Conservation (phyloP, 2,888 invertebrate genomes). For the Drosophila vallismaia region DNA sequence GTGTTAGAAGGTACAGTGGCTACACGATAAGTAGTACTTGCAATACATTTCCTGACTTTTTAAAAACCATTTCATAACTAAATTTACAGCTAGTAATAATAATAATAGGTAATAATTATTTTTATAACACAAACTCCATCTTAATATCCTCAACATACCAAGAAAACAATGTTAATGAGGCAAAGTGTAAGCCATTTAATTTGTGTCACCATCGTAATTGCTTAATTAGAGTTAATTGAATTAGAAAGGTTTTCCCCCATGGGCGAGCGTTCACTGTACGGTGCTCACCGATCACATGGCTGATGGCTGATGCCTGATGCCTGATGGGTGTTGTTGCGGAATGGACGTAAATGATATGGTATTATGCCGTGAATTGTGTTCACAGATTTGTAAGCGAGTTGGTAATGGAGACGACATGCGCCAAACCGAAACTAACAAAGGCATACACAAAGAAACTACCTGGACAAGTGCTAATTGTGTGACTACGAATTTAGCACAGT, state of each 20-base stretch:
- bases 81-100: neutral
- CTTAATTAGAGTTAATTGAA: constrained; percentile 2
- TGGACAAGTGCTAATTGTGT: constrained; percentile 66
- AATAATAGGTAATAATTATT: neutral
- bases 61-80: neutral
- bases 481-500: constrained; percentile 51
- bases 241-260: constrained; percentile 1
- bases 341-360: neutral
- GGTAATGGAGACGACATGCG: constrained; percentile 48
- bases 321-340: neutral
- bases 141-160: neutral
- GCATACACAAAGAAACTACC: neutral
- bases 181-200: neutral
- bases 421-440: constrained; percentile 18
- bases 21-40: too few relatives aligned
- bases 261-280: constrained; percentile 14
- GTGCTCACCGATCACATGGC: constrained; percentile 9
- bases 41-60: too few relatives aligned
- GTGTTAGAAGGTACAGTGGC: neutral
- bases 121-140: neutral
- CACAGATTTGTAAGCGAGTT: constrained; percentile 10
- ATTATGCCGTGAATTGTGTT: constrained; percentile 3
- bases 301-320: constrained; percentile 16
- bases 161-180: neutral
- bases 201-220: constrained; percentile 10